Conservation (phyloP, 2,888 invertebrate genomes). For the Quadroppia sp. region DNA sequence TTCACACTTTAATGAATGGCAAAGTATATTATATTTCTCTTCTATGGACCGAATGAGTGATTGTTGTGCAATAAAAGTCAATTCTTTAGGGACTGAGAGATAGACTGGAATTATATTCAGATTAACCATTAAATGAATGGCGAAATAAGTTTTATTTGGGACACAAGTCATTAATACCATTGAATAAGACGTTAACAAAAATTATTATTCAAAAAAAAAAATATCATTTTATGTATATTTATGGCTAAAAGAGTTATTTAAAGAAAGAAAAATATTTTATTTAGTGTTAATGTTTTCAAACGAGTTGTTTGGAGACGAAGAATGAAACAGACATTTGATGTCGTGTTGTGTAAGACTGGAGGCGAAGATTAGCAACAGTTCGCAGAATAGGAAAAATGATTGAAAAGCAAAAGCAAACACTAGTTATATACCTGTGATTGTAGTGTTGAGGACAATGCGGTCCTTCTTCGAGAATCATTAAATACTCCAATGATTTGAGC, state of each 20-base stretch:
- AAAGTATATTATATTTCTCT: neutral
- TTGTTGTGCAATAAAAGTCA: neutral
- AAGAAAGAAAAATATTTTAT: neutral
- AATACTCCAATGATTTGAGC: conserved; percentile 42
- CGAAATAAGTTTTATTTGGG: neutral
- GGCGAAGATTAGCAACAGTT: neutral
- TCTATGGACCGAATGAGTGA: conserved; percentile 15
- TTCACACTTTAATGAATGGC: conserved; percentile 26
- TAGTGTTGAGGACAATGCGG: conserved; percentile 42
- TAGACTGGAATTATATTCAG: conserved; percentile 12
- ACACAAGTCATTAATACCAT: conserved; percentile 24
- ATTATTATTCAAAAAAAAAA: neutral
- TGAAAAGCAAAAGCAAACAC: neutral
- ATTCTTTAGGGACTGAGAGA: neutral
- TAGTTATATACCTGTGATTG: conserved; percentile 2
- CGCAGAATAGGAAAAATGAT: neutral
- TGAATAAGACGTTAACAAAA: conserved; percentile 1
- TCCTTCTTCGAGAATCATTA: conserved; percentile 42
- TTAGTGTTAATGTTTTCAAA: too few species aligned
- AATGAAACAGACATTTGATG: too few species aligned
- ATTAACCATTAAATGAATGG: conserved; percentile 19
- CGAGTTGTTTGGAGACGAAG: too few species aligned
- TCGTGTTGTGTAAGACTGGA: neutral
- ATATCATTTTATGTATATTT: neutral
- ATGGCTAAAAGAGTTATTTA: conserved; percentile 1